A percentile compares a stretch with the other conserved stretches of the same genome.
Conservation (phyloP, 1,140 invertebrate species). For the Sminthurides bifidus region DNA sequence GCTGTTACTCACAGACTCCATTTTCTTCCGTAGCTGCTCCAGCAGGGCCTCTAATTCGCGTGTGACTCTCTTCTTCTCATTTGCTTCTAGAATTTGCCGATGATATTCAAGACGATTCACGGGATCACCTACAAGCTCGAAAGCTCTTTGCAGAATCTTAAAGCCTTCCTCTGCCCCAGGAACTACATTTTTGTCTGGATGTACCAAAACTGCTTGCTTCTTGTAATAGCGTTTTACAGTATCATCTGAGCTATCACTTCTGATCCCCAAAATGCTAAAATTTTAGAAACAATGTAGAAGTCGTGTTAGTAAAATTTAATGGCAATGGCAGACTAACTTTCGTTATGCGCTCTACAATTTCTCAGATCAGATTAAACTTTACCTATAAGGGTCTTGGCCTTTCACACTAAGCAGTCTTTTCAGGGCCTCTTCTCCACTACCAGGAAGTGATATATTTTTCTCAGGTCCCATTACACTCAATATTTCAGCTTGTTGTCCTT, state of each 20-base stretch:
- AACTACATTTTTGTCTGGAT: conserved; percentile 90
- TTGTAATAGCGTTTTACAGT: conserved; percentile 90
- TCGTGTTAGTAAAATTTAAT: conserved; percentile 2
- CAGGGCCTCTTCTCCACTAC: conserved; percentile 87
- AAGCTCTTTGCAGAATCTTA: conserved; percentile 85
- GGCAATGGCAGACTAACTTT: not conserved
- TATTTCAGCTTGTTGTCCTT: too few relatives aligned
- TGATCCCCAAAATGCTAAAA: conserved; percentile 73
- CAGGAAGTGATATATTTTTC: conserved; percentile 67
- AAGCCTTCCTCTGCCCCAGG: conserved; percentile 90
- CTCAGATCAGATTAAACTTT: too few relatives aligned
- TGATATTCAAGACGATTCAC: conserved; percentile 41
- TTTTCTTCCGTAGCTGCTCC: conserved; percentile 78
- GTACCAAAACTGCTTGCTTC: conserved; percentile 80
- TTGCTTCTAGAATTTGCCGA: conserved; percentile 29
- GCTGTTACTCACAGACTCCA: conserved; percentile 81
- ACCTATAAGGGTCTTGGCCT: conserved; percentile 89
- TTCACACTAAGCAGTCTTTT: conserved; percentile 79
- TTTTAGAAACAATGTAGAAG: conserved; percentile 23
- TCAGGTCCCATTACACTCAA: conserved; percentile 46
- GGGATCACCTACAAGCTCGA: conserved; percentile 69
- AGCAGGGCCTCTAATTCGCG: conserved; percentile 66
- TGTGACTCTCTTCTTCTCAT: conserved; percentile 65
- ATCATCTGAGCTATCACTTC: conserved; percentile 73
- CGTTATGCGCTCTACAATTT: too few relatives aligned